Evolutionary conservation across 2,113 vertebrate genomes (phyloP).

Genomic region (Orycteropus afer): DNA sequence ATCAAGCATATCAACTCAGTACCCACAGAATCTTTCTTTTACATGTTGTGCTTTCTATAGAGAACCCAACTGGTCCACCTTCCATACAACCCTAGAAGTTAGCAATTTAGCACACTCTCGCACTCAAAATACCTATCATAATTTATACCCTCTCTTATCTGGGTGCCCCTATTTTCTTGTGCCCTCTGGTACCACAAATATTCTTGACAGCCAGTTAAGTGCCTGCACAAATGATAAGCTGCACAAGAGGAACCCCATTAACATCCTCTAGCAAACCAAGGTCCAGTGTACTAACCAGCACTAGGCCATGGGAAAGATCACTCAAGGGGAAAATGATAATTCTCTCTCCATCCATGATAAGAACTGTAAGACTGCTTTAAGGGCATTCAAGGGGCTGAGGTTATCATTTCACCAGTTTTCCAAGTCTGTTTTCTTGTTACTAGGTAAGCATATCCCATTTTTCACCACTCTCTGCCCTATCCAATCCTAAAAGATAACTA

Average conservation of each 20-base stretch:
- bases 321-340: not conserved
- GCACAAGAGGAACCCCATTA: not conserved
- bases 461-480: not conserved
- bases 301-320: not conserved
- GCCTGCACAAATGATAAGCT: constrained; percentile 9
- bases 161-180: not conserved
- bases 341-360: not conserved
- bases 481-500: not conserved
- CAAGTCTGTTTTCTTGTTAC: constrained; percentile 5
- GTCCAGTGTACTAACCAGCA: not conserved
- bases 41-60: not conserved
- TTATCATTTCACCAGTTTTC: not conserved
- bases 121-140: constrained; percentile 27
- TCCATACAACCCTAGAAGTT: constrained; percentile 22
- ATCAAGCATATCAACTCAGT: not conserved
- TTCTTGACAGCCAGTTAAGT: not conserved
- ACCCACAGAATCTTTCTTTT: not conserved
- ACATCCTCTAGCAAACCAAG: not conserved
- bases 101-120: not conserved
- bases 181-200: not conserved
- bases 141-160: not conserved
- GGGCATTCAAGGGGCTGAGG: not conserved
- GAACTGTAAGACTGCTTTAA: not conserved
- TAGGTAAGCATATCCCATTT: not conserved
- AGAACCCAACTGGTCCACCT: not conserved